Evolutionary conservation across 1,140 invertebrate genomes (phyloP).

Genomic region (Aethina tumida): DNA sequence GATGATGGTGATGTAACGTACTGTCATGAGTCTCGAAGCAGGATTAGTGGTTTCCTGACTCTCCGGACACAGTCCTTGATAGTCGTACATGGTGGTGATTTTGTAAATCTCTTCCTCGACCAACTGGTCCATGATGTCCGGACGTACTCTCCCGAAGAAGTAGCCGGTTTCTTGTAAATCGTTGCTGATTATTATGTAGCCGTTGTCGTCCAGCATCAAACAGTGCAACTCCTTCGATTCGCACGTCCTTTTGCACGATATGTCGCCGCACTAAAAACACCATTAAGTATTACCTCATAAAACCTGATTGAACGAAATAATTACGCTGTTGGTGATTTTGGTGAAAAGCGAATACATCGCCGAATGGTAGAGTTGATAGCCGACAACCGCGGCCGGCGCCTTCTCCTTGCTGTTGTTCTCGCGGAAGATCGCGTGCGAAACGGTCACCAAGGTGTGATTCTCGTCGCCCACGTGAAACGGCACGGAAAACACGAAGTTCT

Average conservation of each 20-base stretch:
- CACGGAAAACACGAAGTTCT: constrained; percentile 81
- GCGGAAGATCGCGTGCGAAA: constrained; percentile 76
- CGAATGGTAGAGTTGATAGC: constrained; percentile 76
- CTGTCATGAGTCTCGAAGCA: constrained; percentile 49
- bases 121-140: constrained; percentile 69
- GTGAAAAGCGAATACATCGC: constrained; percentile 64
- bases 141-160: constrained; percentile 77
- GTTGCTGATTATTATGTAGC: constrained; percentile 73
- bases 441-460: constrained; percentile 70
- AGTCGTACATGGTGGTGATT: constrained; percentile 70
- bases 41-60: constrained; percentile 49
- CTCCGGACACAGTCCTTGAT: constrained; percentile 79
- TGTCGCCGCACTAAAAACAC: constrained; percentile 45
- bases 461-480: constrained; percentile 46
- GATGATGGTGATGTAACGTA: constrained; percentile 40
- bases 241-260: constrained; percentile 53
- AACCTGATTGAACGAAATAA: constrained; percentile 10
- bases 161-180: constrained; percentile 60
- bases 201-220: constrained; percentile 82
- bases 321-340: constrained; percentile 61
- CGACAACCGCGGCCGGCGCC: constrained; percentile 85
- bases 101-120: constrained; percentile 70
- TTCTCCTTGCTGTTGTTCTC: constrained; percentile 49
- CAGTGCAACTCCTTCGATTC: constrained; percentile 64
- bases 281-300: constrained; percentile 10